These are phyloP conservation scores for Gorsachius goisagi DNA, from an alignment of 2,113 vertebrate species.

Conservation along the genomic window DNA sequence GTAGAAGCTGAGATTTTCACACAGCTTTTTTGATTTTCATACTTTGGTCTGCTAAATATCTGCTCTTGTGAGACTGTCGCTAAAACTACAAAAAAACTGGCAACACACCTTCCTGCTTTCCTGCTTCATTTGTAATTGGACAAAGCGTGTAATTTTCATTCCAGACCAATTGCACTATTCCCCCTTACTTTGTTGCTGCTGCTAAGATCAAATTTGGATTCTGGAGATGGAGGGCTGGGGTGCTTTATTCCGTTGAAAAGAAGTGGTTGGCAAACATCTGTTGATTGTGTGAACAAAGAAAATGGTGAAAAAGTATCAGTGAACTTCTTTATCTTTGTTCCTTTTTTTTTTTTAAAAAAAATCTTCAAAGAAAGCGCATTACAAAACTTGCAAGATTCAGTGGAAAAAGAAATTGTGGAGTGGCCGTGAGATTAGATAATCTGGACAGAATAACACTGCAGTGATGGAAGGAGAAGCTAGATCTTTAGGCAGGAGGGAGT, in stretches of 20 bases:
- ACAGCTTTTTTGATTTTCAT: neutral
- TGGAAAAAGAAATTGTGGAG: neutral
- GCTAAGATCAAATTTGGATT: neutral
- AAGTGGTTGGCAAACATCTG: neutral
- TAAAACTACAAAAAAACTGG: neutral
- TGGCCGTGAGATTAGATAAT: neutral
- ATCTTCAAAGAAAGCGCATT: neutral
- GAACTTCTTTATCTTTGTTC: neutral
- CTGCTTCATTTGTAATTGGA: slow-evolving; percentile 21
- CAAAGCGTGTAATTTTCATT: slow-evolving; percentile 4
- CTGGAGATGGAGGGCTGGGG: neutral
- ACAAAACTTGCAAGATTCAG: neutral
- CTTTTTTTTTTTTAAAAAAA: neutral
- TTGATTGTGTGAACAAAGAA: neutral
- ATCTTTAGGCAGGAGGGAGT: neutral
- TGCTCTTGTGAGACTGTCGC: neutral
- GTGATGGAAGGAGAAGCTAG: neutral
- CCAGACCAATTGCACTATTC: neutral
- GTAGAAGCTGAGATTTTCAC: slow-evolving; percentile 11
- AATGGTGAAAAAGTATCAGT: neutral
- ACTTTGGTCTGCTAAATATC: neutral
- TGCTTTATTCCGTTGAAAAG: neutral
- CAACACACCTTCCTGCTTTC: slow-evolving; percentile 30
- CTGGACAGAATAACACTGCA: neutral
- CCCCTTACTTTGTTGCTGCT: neutral